phyloP scores from a whole-genome alignment of 2,113 vertebrate genomes.

The Oenanthe oenanthe region DNA sequence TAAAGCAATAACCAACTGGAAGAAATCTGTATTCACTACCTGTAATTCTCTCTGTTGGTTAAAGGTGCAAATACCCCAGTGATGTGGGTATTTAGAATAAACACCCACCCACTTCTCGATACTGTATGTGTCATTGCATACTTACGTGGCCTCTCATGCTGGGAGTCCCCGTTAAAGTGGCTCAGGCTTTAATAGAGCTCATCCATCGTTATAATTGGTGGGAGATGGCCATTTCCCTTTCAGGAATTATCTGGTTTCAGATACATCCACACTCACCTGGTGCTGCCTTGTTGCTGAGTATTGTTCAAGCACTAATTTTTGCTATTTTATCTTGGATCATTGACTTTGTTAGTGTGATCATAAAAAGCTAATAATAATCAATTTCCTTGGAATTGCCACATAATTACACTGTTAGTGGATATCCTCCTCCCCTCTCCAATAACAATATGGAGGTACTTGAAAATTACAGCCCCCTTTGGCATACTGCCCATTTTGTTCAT shows the following conservation, averaged over 20 bases:
- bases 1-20: slow-evolving; percentile 60
- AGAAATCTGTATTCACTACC: slow-evolving; percentile 59
- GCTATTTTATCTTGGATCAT: slow-evolving; percentile 53
- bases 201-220: slow-evolving; percentile 52
- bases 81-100: slow-evolving; percentile 68
- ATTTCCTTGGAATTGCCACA: slow-evolving; percentile 49
- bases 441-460: background rate
- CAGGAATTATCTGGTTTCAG: slow-evolving; percentile 19
- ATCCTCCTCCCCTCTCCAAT: slow-evolving; percentile 16
- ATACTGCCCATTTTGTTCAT: background rate
- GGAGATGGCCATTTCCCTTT: slow-evolving; percentile 57
- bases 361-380: slow-evolving; percentile 62
- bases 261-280: slow-evolving; percentile 37
- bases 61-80: slow-evolving; percentile 61
- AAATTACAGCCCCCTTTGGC: slow-evolving; percentile 3
- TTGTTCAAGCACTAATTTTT: slow-evolving; percentile 39
- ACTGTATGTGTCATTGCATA: slow-evolving; percentile 66
- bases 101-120: slow-evolving; percentile 58
- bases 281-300: slow-evolving; percentile 52
- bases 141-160: slow-evolving; percentile 29
- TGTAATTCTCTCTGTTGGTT: slow-evolving; percentile 61
- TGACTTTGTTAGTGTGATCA: slow-evolving; percentile 64
- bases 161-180: background rate
- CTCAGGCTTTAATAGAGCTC: slow-evolving; percentile 49
- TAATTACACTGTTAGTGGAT: slow-evolving; percentile 37